phyloP scores from a whole-genome alignment of 1,140 invertebrate genomes.

The Conus ventricosus region DNA sequence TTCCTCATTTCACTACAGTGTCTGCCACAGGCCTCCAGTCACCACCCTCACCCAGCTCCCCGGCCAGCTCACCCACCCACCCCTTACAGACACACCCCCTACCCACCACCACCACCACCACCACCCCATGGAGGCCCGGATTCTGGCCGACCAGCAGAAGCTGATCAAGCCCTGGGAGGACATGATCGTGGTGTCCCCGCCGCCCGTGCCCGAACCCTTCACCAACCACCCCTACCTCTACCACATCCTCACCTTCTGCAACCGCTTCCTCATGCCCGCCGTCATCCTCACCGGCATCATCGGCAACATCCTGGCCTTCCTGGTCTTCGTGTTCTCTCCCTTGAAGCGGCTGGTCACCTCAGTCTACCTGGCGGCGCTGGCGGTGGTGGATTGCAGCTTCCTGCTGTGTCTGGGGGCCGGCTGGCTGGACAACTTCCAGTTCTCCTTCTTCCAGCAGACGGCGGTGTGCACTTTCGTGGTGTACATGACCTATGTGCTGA shows the following conservation, averaged over 20 bases:
- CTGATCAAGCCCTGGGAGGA: too few relatives aligned
- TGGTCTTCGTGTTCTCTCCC: conserved; percentile 79
- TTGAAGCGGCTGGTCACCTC: conserved; percentile 78
- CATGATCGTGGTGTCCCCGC: too few relatives aligned
- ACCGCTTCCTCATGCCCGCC: conserved; percentile 77
- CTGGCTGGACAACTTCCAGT: conserved; percentile 77
- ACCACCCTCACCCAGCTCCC: too few relatives aligned
- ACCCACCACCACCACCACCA: too few relatives aligned
- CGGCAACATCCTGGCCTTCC: conserved; percentile 78
- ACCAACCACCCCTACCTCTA: neutral
- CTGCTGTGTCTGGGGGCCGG: conserved; percentile 76
- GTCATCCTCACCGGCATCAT: conserved; percentile 78
- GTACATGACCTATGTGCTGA: conserved; percentile 69
- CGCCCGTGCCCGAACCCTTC: too few relatives aligned
- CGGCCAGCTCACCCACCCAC: too few relatives aligned
- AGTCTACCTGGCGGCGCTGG: conserved; percentile 79
- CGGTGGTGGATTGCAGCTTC: conserved; percentile 78
- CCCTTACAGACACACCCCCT: too few relatives aligned
- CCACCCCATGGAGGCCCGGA: too few relatives aligned
- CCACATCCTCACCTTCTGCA: conserved; percentile 41
- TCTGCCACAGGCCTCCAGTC: too few relatives aligned
- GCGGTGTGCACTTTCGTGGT: conserved; percentile 69
- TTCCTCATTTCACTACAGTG: too few relatives aligned
- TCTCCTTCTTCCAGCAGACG: conserved; percentile 67
- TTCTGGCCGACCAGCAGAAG: too few relatives aligned